A percentile compares a stretch with the other conserved stretches of the same genome.
Evolutionary conservation across 2,888 invertebrate genomes (phyloP).

Genomic region (Eupsilia transversa): DNA sequence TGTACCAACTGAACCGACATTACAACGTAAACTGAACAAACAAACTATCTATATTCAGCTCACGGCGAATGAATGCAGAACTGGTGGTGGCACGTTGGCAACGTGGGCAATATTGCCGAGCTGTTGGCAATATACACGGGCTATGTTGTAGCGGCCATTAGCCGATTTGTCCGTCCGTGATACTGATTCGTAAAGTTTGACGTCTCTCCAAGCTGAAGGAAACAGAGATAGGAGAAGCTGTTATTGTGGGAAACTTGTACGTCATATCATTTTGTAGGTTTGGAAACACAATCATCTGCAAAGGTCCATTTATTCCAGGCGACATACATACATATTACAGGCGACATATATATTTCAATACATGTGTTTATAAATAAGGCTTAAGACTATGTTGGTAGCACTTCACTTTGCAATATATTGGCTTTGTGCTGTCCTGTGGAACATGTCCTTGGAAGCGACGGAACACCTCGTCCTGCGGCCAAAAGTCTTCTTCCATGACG

Average conservation of each 20-base stretch:
- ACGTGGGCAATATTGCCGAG: conserved; percentile 2
- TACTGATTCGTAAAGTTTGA: conserved; percentile 36
- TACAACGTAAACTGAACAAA: conserved; percentile 6
- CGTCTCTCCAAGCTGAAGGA: background rate
- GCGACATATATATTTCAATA: too few species aligned
- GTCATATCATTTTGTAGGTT: background rate
- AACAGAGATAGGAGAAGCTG: conserved; percentile 7
- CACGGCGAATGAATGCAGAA: conserved; percentile 29
- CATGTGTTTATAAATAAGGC: too few species aligned
- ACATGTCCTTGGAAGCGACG: too few species aligned
- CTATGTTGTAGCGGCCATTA: conserved; percentile 33
- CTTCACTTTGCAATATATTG: too few species aligned
- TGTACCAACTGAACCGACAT: background rate
- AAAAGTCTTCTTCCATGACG: too few species aligned
- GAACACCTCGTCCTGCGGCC: too few species aligned
- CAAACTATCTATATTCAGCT: conserved; percentile 35
- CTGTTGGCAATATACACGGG: conserved; percentile 15
- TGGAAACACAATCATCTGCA: background rate
- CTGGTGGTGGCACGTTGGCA: background rate
- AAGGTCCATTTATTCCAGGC: too few species aligned
- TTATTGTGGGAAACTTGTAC: background rate
- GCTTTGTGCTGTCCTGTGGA: too few species aligned
- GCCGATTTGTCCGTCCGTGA: conserved; percentile 29
- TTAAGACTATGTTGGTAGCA: too few species aligned
- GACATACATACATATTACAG: too few species aligned